A percentile compares a stretch with the other conserved stretches of the same genome.
Conservation (phyloP, 2,113 vertebrate species). For the Lophotis ruficrista region DNA sequence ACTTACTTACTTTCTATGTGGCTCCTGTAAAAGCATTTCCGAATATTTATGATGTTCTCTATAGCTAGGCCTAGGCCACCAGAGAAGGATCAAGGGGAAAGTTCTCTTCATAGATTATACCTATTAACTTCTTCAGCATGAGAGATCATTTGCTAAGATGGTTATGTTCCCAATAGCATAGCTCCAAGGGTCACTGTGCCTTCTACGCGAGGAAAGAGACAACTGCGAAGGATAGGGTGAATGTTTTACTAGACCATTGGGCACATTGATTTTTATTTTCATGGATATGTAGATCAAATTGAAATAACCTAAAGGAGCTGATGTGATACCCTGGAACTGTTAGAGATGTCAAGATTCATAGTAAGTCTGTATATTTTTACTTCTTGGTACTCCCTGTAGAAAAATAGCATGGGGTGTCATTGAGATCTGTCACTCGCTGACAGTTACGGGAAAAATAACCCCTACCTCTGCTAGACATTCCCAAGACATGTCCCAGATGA, state of each 20-base stretch:
- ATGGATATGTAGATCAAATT: conserved; percentile 66
- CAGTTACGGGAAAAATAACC: conserved; percentile 15
- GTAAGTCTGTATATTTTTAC: not conserved
- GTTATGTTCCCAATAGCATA: not conserved
- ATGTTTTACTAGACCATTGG: conserved; percentile 68
- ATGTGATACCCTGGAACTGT: conserved; percentile 36
- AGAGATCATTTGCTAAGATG: not conserved
- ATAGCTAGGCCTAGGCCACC: not conserved
- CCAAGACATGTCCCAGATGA: not conserved
- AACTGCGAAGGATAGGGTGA: not conserved
- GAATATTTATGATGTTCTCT: rapidly evolving
- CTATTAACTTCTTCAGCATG: not conserved
- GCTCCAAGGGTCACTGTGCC: conserved; percentile 5
- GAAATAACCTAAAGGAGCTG: conserved; percentile 56
- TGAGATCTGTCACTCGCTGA: conserved; percentile 54
- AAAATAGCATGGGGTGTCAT: conserved; percentile 48
- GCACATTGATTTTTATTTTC: conserved; percentile 65
- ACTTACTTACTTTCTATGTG: not conserved
- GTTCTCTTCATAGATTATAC: not conserved
- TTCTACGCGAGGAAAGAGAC: not conserved
- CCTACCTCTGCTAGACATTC: not conserved
- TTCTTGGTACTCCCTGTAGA: conserved; percentile 46
- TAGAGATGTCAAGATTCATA: conserved; percentile 44
- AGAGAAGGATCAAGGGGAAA: not conserved
- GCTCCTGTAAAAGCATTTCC: not conserved